Base-by-base conservation (phyloP, 1,140 invertebrate genomes). In the Chymomyza costata region DNA sequence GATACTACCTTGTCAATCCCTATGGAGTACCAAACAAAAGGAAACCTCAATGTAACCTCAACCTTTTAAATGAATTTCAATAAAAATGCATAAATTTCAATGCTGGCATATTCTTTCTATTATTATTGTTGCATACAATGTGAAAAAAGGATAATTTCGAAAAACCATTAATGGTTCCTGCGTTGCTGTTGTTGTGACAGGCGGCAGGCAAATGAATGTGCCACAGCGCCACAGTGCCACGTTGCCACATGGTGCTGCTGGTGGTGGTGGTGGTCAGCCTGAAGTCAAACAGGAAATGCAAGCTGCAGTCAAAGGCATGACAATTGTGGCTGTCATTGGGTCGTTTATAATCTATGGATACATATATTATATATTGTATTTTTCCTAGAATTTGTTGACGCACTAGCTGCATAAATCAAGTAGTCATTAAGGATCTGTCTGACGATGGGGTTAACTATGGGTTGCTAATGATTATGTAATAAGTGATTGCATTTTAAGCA, bases 101-200 rank as follows among this genome's bases (percentile, higher is more conserved):
- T 11, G 16, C n/a, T n/a, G n/a, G n/a, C n/a, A n/a, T n/a, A n/a
- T n/a, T n/a, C n/a, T n/a, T n/a, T n/a, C n/a, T n/a, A n/a, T n/a
- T n/a, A n/a, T n/a, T 32, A 41, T 35, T 35, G 32, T 15, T 34
- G 25, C 31, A n/a, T n/a, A 69, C 58, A 73, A 78, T 73, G 73
- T 78, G 73, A 67, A 63, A 67, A 78, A 78, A 80, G 73, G 71
- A 78, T 78, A 78, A 80, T 78, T 67, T 80, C 55, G 73, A 65
- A 78, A 80, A 68, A 54, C 73, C 73, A 78, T 78, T 78, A 80
- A 78, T 73, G 69, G 54, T 35, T 65, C 50, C 40, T 17, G 34
- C 49, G 52, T n/a, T n/a, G n/a, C n/a, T 76, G 49, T 45, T 78
- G 73, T 78, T 78, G 59, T 80, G 73, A 78, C 73, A 78, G 73